A percentile compares a stretch with the other conserved stretches of the same genome.
These are phyloP conservation scores for Pseudochirops corinnae DNA, from an alignment of 2,797 vertebrate genomes.

Conservation along the genomic window DNA sequence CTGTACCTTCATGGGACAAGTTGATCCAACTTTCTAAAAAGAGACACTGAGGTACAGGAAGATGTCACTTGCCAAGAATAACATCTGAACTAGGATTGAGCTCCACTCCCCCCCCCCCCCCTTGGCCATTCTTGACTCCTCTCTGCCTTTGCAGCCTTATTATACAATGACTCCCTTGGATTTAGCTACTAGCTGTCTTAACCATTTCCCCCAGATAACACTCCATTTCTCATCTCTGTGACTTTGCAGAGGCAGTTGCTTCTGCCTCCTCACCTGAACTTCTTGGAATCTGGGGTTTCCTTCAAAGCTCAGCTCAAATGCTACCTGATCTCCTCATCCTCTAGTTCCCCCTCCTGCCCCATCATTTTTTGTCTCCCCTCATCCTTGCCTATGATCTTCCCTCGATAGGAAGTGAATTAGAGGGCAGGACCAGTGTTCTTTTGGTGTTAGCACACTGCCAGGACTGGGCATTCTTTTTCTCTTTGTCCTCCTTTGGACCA, in stretches of 20 bases:
- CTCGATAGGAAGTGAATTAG: not conserved
- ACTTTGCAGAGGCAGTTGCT: not conserved
- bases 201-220: not conserved
- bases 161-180: not conserved
- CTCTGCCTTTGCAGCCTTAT: not conserved
- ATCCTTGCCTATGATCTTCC: not conserved
- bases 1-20: not conserved
- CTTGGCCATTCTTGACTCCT: not conserved
- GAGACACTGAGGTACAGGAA: not conserved
- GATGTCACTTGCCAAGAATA: not conserved
- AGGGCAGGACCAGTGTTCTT: not conserved
- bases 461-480: not conserved
- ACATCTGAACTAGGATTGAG: not conserved
- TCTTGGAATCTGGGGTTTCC: not conserved
- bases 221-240: not conserved
- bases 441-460: not conserved
- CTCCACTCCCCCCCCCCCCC: accelerated
- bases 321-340: not conserved
- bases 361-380: not conserved
- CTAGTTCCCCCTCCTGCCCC: not conserved
- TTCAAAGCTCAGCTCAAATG: not conserved
- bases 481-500: not conserved
- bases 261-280: not conserved
- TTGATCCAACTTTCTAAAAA: not conserved
- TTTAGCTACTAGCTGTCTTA: not conserved